phyloP scores from a whole-genome alignment of 2,113 vertebrate genomes.

The Quiscalus mexicanus region DNA sequence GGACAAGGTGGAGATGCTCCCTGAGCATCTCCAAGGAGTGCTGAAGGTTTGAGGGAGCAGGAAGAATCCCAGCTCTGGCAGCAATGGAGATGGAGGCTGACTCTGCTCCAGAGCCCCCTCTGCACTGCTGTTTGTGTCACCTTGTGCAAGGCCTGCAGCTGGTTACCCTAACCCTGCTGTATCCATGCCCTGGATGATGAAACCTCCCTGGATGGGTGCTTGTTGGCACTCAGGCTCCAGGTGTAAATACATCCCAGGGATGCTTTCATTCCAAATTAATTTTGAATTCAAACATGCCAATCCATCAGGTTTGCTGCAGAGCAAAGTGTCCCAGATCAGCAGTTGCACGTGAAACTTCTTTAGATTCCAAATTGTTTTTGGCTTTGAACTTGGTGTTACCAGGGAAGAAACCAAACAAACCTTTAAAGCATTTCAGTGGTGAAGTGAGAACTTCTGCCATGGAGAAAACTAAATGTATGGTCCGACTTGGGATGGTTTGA shows the following conservation, averaged over 20 bases:
- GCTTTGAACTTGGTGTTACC: background rate
- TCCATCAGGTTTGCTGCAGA: background rate
- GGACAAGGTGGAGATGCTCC: background rate
- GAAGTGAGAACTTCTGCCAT: background rate
- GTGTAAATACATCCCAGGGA: background rate
- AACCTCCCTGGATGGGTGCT: rapidly evolving
- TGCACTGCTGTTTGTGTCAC: background rate
- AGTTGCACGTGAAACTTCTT: background rate
- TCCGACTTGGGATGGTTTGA: background rate
- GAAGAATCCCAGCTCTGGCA: background rate
- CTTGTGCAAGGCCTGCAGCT: background rate
- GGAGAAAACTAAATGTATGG: background rate
- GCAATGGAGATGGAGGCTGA: rapidly evolving
- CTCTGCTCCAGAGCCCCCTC: background rate
- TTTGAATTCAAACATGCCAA: background rate
- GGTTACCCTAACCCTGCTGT: background rate
- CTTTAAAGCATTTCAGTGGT: background rate
- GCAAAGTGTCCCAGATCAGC: background rate
- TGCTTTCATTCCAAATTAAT: background rate
- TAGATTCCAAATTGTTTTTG: background rate
- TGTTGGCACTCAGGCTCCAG: background rate
- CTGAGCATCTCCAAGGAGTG: background rate
- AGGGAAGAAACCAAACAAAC: background rate
- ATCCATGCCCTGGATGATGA: background rate
- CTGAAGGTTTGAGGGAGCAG: background rate